Evolutionary conservation across 2,113 vertebrate genomes (phyloP).

Genomic region (Oxyruncus cristatus): DNA sequence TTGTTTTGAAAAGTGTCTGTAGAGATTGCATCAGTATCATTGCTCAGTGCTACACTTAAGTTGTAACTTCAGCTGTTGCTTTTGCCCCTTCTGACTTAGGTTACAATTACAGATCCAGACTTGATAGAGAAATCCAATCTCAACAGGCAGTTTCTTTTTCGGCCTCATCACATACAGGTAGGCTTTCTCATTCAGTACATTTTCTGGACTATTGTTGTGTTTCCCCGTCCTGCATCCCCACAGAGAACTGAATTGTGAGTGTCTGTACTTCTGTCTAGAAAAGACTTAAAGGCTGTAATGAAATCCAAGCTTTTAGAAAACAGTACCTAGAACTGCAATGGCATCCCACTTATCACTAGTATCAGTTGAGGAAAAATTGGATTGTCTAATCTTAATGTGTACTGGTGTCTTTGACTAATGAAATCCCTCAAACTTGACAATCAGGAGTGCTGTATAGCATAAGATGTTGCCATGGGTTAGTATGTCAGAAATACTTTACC

Average conservation of each 20-base stretch:
- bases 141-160: constrained; percentile 97
- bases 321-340: background rate
- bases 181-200: background rate
- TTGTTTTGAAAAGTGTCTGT: background rate
- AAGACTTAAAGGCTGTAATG: background rate
- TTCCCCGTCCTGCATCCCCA: background rate
- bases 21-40: background rate
- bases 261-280: background rate
- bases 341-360: background rate
- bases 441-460: background rate
- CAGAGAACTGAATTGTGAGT: background rate
- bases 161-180: constrained; percentile 96
- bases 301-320: background rate
- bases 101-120: constrained; percentile 96
- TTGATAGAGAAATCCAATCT: constrained; percentile 99
- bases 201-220: background rate
- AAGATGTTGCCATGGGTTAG: background rate
- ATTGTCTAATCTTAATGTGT: background rate
- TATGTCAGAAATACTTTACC: background rate
- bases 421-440: background rate
- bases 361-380: background rate
- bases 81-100: constrained; percentile 73
- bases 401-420: background rate
- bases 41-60: background rate
- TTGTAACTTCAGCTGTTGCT: constrained; percentile 24